A percentile compares a stretch with the other conserved stretches of the same genome.
Evolutionary conservation across 2,797 vertebrate genomes (phyloP).

Genomic region (Glyptemys insculpta): DNA sequence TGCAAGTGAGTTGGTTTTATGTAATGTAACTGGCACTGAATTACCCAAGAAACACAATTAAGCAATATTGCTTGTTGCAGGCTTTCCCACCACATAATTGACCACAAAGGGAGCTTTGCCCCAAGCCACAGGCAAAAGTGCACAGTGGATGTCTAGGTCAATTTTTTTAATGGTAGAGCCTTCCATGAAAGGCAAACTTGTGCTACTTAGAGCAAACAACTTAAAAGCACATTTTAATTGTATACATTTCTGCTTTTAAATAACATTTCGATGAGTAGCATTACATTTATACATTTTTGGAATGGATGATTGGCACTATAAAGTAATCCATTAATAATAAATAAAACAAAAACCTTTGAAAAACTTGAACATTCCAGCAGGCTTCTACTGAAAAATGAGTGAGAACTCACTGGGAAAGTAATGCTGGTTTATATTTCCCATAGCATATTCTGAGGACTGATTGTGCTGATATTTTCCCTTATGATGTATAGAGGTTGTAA

Average conservation of each 20-base stretch:
- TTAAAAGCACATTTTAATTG: not conserved
- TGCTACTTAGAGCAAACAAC: not conserved
- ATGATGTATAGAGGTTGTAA: not conserved
- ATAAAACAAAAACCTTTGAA: not conserved
- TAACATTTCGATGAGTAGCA: not conserved
- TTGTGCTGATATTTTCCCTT: not conserved
- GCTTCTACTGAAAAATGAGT: not conserved
- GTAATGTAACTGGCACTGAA: conserved; percentile 67
- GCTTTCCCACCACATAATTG: conserved; percentile 71
- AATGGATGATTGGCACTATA: not conserved
- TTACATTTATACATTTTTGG: not conserved
- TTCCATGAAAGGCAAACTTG: not conserved
- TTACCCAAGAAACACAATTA: conserved; percentile 74
- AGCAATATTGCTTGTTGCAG: conserved; percentile 57
- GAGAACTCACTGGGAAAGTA: not conserved
- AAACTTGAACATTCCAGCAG: not conserved
- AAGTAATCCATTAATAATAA: not conserved
- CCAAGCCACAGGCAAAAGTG: conserved; percentile 53
- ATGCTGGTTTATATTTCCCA: not conserved
- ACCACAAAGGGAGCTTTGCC: conserved; percentile 65
- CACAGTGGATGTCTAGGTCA: conserved; percentile 10
- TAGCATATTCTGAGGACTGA: not conserved
- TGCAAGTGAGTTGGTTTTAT: conserved; percentile 54
- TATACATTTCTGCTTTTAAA: not conserved
- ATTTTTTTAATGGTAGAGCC: conserved; percentile 14